phyloP scores from a whole-genome alignment of 2,888 invertebrate species.

The Glyphotaelius pellucidus region DNA sequence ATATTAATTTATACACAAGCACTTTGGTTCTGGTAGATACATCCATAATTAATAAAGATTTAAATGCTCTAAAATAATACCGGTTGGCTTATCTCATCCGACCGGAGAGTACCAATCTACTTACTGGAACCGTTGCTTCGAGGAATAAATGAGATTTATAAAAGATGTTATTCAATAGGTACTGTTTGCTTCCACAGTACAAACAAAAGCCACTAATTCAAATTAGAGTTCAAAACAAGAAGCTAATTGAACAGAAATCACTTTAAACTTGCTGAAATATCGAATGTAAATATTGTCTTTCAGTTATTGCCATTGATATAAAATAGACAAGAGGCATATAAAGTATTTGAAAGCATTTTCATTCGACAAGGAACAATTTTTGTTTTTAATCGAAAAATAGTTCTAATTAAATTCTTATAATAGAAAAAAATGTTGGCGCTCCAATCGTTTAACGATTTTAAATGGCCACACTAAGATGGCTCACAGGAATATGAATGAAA shows the following conservation, averaged over 20 bases:
- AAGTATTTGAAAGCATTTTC: too few relatives aligned
- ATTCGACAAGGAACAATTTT: too few relatives aligned
- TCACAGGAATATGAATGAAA: too few relatives aligned
- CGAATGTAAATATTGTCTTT: not conserved
- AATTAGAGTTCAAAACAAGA: not conserved
- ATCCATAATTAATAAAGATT: not conserved
- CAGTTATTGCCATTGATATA: not conserved
- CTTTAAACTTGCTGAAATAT: not conserved
- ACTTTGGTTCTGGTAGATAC: not conserved
- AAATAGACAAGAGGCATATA: not conserved
- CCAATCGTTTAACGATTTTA: too few relatives aligned
- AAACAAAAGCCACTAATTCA: not conserved
- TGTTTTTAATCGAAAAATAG: too few relatives aligned
- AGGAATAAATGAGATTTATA: not conserved
- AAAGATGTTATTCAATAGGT: not conserved
- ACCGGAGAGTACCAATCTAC: not conserved
- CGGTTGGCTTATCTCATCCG: not conserved
- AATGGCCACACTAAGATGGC: too few relatives aligned
- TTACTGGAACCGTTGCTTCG: not conserved
- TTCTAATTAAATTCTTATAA: too few relatives aligned
- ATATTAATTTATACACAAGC: not conserved
- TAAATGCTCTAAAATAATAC: not conserved
- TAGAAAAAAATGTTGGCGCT: too few relatives aligned
- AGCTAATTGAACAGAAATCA: not conserved
- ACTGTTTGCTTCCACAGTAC: not conserved